Conservation (phyloP, 2,888 invertebrate species). For the Zaprionus obscuricornis region DNA sequence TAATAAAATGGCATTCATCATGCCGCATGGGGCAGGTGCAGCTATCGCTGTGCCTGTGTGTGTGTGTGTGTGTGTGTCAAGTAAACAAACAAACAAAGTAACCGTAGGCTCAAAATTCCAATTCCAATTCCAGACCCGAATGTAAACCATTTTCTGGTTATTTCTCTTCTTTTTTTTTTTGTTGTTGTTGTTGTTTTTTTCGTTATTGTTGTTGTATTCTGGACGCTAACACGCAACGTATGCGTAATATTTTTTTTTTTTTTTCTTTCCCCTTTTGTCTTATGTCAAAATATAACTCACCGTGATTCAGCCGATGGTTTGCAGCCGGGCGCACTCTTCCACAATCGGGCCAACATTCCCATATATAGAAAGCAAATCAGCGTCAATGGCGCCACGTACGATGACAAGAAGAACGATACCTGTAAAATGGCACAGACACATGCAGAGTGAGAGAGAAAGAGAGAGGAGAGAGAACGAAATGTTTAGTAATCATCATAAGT, state of each 20-base stretch:
- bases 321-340: constrained; percentile 91
- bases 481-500: not conserved
- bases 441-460: too few relatives aligned
- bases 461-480: not conserved
- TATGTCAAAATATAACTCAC: constrained; percentile 63
- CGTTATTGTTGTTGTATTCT: not conserved
- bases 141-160: constrained; percentile 12
- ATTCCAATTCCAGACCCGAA: constrained; percentile 21
- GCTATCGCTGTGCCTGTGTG: constrained; percentile 1
- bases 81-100: constrained; percentile 16
- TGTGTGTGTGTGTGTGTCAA: constrained; percentile 11
- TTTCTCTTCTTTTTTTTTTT: not conserved
- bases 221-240: constrained; percentile 27
- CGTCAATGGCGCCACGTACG: constrained; percentile 94
- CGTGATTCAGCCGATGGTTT: constrained; percentile 89
- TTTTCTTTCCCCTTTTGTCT: not conserved
- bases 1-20: constrained; percentile 65
- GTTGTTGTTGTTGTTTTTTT: not conserved
- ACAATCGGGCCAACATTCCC: constrained; percentile 93
- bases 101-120: constrained; percentile 30
- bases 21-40: constrained; percentile 41
- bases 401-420: constrained; percentile 93
- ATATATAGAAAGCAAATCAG: constrained; percentile 94
- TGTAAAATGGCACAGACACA: constrained; percentile 84
- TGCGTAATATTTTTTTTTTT: constrained; percentile 31